These are phyloP conservation scores for Heliconius nattereri DNA, from an alignment of 1,140 invertebrate species.

Conservation along the genomic window DNA sequence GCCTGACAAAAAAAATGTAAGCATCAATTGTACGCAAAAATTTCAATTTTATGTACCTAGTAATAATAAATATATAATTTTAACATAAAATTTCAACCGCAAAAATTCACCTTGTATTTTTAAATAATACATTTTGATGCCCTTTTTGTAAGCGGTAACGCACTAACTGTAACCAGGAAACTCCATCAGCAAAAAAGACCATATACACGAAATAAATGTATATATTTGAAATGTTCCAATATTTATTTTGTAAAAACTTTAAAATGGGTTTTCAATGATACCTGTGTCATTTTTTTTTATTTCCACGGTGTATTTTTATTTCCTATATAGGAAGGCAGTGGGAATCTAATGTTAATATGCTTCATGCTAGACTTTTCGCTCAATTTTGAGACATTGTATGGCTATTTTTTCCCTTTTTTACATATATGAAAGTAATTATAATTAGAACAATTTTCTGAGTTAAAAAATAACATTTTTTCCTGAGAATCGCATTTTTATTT, in stretches of 20 bases:
- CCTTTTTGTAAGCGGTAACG: not conserved
- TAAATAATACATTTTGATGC: conserved; percentile 11
- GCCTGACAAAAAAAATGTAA: no score
- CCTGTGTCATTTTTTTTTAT: not conserved
- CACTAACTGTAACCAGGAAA: not conserved
- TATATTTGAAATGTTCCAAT: not conserved
- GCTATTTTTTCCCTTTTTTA: no score
- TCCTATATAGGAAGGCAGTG: no score
- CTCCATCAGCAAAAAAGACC: not conserved
- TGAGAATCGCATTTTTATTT: no score
- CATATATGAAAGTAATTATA: no score
- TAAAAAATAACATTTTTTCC: no score
- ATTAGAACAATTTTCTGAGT: no score
- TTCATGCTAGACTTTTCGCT: not conserved
- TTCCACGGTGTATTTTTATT: not conserved
- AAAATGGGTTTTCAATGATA: not conserved
- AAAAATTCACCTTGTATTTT: not conserved
- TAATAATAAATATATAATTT: not conserved
- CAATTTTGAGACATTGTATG: no score
- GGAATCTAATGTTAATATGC: no score
- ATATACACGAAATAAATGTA: not conserved
- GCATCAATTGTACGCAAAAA: no score
- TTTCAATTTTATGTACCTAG: no score
- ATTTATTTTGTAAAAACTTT: not conserved
- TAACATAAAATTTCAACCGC: not conserved